Evolutionary conservation across 1,140 invertebrate species (phyloP).

Genomic region (Ips nitidus): DNA sequence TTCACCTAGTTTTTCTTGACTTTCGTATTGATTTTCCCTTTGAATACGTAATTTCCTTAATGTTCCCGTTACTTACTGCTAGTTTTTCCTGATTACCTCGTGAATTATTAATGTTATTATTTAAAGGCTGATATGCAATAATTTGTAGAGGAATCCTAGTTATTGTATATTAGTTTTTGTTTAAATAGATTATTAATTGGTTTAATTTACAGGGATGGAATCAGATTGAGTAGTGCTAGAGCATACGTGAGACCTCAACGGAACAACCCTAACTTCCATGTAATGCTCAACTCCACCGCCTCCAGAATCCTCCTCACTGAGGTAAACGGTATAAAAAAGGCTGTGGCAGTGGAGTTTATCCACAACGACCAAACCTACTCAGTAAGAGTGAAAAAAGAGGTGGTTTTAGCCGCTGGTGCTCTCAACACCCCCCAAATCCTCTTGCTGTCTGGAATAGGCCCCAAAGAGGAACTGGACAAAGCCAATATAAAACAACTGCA

Average conservation of each 20-base stretch:
- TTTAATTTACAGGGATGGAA: conserved; percentile 56
- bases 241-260: conserved; percentile 64
- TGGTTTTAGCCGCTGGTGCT: conserved; percentile 60
- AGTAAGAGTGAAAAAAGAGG: conserved; percentile 56
- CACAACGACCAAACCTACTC: conserved; percentile 50
- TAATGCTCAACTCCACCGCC: conserved; percentile 66
- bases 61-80: too few species aligned
- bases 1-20: too few species aligned
- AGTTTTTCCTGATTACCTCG: too few species aligned
- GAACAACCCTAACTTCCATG: conserved; percentile 67
- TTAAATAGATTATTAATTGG: too few species aligned
- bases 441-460: conserved; percentile 62
- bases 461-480: conserved; percentile 55
- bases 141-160: too few species aligned
- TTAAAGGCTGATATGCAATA: too few species aligned
- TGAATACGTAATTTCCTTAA: too few species aligned
- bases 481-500: conserved; percentile 57
- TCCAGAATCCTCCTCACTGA: conserved; percentile 53
- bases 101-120: too few species aligned
- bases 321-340: conserved; percentile 37
- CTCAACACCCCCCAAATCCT: conserved; percentile 63
- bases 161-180: too few species aligned
- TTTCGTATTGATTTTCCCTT: too few species aligned
- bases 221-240: conserved; percentile 63
- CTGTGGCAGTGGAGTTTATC: conserved; percentile 53